A percentile compares a stretch with the other conserved stretches of the same genome.
These are phyloP conservation scores for Salarias fasciatus DNA, from an alignment of 2,797 vertebrate species.

Conservation along the genomic window DNA sequence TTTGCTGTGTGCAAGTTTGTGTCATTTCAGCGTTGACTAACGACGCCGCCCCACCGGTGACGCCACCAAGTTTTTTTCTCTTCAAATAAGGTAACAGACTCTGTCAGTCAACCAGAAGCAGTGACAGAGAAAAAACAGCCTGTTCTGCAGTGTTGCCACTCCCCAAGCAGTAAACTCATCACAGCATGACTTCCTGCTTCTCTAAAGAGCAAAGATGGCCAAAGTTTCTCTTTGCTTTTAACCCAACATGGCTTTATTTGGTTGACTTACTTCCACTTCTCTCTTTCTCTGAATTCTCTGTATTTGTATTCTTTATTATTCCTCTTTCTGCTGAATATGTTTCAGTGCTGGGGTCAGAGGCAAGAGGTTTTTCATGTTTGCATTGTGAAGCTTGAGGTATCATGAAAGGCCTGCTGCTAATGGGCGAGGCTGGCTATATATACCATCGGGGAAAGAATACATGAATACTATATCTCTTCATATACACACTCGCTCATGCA, in stretches of 20 bases:
- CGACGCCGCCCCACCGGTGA: too few species aligned
- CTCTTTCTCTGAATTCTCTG: slow-evolving; percentile 2
- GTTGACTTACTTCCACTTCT: slow-evolving; percentile 14
- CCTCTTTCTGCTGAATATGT: too few species aligned
- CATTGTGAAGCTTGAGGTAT: not conserved
- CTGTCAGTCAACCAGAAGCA: slow-evolving; percentile 13
- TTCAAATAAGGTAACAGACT: slow-evolving; percentile 56
- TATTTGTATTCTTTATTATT: too few species aligned
- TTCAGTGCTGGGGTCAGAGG: slow-evolving; percentile 1
- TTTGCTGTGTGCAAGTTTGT: not conserved
- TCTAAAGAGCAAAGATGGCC: slow-evolving; percentile 30
- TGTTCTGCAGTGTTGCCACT: slow-evolving; percentile 41
- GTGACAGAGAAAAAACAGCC: slow-evolving; percentile 18
- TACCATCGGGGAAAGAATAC: slow-evolving; percentile 46
- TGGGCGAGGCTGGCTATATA: slow-evolving; percentile 30
- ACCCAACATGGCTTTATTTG: slow-evolving; percentile 9
- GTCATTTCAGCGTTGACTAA: slow-evolving; percentile 22
- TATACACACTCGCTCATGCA: slow-evolving; percentile 23
- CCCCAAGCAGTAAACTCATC: slow-evolving; percentile 43
- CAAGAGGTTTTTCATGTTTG: slow-evolving; percentile 21
- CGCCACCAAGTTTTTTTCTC: slow-evolving; percentile 34
- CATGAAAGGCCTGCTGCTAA: slow-evolving; percentile 57
- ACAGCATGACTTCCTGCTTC: slow-evolving; percentile 54
- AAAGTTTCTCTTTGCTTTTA: slow-evolving; percentile 34
- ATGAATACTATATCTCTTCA: slow-evolving; percentile 41